Evolutionary conservation across 2,888 invertebrate species (phyloP).

Genomic region (Pristionchus maxplancki): DNA sequence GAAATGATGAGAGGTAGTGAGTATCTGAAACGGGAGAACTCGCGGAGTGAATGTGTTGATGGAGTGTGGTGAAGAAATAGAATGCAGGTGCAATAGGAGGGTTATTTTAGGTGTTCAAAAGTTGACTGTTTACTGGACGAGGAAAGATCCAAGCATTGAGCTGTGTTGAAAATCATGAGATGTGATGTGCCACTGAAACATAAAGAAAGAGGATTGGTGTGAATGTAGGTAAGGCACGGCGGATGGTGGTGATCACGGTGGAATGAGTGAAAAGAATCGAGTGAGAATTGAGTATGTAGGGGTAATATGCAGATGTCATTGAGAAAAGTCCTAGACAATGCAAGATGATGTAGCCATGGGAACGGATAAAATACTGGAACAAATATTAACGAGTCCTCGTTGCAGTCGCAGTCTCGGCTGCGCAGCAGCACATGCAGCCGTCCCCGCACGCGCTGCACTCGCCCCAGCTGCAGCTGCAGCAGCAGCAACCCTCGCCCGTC

Average conservation of each 20-base stretch:
- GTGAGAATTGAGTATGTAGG: background rate
- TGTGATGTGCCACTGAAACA: too few species aligned
- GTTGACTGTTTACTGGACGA: too few species aligned
- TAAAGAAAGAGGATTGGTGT: too few species aligned
- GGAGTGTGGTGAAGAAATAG: too few species aligned
- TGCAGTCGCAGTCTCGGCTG: background rate
- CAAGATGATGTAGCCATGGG: background rate
- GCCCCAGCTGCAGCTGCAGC: background rate
- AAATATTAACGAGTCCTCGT: background rate
- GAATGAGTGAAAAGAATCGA: background rate
- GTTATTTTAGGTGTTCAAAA: too few species aligned
- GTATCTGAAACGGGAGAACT: too few species aligned
- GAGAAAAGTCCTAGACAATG: background rate
- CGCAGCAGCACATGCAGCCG: background rate
- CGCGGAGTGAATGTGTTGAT: too few species aligned
- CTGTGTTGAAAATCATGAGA: too few species aligned
- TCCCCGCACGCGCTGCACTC: background rate
- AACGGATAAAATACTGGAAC: background rate
- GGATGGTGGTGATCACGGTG: background rate
- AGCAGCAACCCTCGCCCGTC: conserved; percentile 10
- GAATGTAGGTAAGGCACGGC: background rate
- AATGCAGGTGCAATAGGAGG: too few species aligned
- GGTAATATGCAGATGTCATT: too few species aligned
- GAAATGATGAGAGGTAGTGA: too few species aligned
- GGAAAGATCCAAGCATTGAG: too few species aligned